Conservation (phyloP, 2,113 vertebrate species). For the Saccopteryx leptura region DNA sequence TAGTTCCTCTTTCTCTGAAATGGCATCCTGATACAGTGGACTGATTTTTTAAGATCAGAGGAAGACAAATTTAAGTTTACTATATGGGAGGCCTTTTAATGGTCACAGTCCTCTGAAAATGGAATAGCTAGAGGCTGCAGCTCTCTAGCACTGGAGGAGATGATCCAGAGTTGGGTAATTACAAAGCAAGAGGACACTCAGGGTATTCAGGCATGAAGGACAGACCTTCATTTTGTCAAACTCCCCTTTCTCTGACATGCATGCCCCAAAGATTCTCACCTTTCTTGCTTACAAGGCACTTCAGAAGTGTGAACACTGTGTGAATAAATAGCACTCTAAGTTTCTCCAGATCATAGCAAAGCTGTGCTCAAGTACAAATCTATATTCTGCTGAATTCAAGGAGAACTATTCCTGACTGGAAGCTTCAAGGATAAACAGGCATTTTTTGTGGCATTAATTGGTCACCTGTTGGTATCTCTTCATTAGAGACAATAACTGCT, state of each 20-base stretch:
- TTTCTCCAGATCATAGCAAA: background rate
- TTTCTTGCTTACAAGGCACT: background rate
- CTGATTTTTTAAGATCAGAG: background rate
- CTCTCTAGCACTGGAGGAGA: background rate
- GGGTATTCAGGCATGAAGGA: background rate
- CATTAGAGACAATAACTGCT: background rate
- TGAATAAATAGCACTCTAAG: background rate
- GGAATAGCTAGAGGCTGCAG: background rate
- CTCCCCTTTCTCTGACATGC: background rate
- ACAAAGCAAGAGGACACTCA: background rate
- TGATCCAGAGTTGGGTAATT: background rate
- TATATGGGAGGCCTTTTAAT: background rate
- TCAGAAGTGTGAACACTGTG: background rate
- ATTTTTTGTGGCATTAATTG: conserved; percentile 17
- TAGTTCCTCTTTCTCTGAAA: background rate
- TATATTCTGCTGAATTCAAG: background rate
- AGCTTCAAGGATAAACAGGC: background rate
- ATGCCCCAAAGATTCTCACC: background rate
- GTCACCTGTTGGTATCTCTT: background rate
- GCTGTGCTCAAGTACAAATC: background rate
- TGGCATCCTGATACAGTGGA: background rate
- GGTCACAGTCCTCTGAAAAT: background rate
- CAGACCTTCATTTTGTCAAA: background rate
- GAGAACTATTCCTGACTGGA: background rate
- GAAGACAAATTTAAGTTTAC: background rate